Evolutionary conservation across 2,113 vertebrate species (phyloP).

Genomic region (Lepisosteus osseus): DNA sequence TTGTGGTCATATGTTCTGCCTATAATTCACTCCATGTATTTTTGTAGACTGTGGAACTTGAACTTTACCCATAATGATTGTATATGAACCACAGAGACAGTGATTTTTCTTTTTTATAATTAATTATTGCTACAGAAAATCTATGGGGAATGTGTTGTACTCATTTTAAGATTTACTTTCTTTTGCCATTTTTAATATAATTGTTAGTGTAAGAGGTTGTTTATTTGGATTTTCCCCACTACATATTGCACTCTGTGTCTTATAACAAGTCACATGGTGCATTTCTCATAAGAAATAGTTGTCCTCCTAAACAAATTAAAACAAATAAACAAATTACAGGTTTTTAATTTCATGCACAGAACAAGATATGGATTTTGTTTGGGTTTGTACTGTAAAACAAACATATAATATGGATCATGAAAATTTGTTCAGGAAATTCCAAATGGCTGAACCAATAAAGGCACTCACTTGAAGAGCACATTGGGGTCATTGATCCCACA

Average conservation of each 20-base stretch:
- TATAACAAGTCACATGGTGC: slow-evolving; percentile 28
- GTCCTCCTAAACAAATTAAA: not conserved
- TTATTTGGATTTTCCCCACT: slow-evolving; percentile 61
- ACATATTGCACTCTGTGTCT: slow-evolving; percentile 37
- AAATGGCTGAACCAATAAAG: too few species aligned
- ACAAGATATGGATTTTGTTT: too few species aligned
- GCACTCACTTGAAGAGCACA: too few species aligned
- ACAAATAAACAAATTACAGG: not conserved
- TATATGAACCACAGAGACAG: slow-evolving; percentile 69
- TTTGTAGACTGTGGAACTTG: slow-evolving; percentile 72
- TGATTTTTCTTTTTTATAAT: slow-evolving; percentile 63
- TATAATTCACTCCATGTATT: slow-evolving; percentile 81
- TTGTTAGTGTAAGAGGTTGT: slow-evolving; percentile 48
- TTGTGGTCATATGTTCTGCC: slow-evolving; percentile 63
- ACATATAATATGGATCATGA: too few species aligned
- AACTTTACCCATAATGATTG: slow-evolving; percentile 52
- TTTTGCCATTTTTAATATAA: slow-evolving; percentile 26
- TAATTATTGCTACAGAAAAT: slow-evolving; percentile 53
- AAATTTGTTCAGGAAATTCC: too few species aligned
- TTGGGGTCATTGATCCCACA: too few species aligned
- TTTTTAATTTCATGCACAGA: not conserved
- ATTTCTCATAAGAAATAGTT: not conserved
- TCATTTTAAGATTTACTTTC: slow-evolving; percentile 27
- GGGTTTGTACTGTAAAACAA: too few species aligned
- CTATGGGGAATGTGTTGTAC: slow-evolving; percentile 46